Evolutionary conservation across 2,113 vertebrate genomes (phyloP).

Genomic region (Leptobrachium ailaonicum): DNA sequence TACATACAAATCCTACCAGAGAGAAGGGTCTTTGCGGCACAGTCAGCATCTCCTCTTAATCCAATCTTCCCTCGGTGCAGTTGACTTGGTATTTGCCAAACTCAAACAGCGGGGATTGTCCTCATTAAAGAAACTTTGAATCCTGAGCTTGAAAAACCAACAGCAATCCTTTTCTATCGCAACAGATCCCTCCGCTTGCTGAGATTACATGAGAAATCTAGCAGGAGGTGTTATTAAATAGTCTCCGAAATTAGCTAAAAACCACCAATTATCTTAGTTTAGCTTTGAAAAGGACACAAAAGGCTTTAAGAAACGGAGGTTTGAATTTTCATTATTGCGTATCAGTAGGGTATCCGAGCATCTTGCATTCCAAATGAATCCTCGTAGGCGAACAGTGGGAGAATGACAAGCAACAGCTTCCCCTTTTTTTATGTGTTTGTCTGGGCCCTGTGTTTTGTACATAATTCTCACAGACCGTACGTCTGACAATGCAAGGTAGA

Average conservation of each 20-base stretch:
- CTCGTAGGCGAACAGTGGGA: slow-evolving; percentile 56
- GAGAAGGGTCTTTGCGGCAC: slow-evolving; percentile 74
- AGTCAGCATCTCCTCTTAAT: slow-evolving; percentile 82
- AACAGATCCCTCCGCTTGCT: slow-evolving; percentile 79
- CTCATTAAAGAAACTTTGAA: slow-evolving; percentile 80
- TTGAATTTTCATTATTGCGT: slow-evolving; percentile 72
- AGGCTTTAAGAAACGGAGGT: slow-evolving; percentile 71
- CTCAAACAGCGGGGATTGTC: slow-evolving; percentile 80
- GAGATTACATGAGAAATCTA: slow-evolving; percentile 78
- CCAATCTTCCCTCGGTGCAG: slow-evolving; percentile 81
- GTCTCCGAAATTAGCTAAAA: slow-evolving; percentile 72
- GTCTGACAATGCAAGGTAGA: slow-evolving; percentile 23
- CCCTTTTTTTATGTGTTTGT: slow-evolving; percentile 14
- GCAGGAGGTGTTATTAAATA: slow-evolving; percentile 77
- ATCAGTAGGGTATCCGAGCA: slow-evolving; percentile 66
- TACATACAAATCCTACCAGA: slow-evolving; percentile 84
- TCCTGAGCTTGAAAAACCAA: slow-evolving; percentile 74
- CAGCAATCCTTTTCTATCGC: slow-evolving; percentile 76
- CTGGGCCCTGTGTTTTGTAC: background rate
- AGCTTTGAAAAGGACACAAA: slow-evolving; percentile 65
- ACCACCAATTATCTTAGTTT: slow-evolving; percentile 68
- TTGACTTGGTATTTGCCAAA: slow-evolving; percentile 73
- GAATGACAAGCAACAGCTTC: slow-evolving; percentile 18
- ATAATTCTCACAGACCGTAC: slow-evolving; percentile 9
- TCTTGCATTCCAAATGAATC: slow-evolving; percentile 67